Base-by-base conservation (phyloP, 2,113 vertebrate genomes). In the Myiagra hebetior region DNA sequence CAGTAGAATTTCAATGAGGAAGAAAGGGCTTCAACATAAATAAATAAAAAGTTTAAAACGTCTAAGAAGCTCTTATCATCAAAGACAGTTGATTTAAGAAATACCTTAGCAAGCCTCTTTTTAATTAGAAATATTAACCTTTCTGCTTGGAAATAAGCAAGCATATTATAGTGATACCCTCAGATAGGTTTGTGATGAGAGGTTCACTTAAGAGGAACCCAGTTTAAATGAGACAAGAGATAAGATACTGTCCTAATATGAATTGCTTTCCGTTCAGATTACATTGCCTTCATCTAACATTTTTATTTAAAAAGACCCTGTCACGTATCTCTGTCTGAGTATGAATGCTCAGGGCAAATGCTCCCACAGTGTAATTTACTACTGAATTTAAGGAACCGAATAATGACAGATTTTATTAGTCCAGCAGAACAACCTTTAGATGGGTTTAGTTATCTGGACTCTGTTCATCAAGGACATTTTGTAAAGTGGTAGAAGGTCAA, bases 81-180 rank as follows among this genome's bases (percentile, higher is more conserved):
- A 91, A 93, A 77, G 55, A 30, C 15, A 85, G 72, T 62, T 67
- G 50, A 83, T 91, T 90, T 80, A 62, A 95, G 56, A 93, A 94
- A 95, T 67, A 76, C 39, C 62, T 80, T 83, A 77, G 75, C 19
- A 53, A 90, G 72, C 31, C 27, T 85, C 52, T 89, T 95, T 77
- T 63, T 88, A 93, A 94, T 97, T 88, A 95, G 50, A 91, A 95
- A 80, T 90, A 92, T 79, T 95, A 97, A 95, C 74, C 81, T 96
- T 96, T 93, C 85, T 74, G 46, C 56, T 82, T 78, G 56, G 56
- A 94, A 96, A 95, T 81, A 86, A 85, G 64, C 33, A 82, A 7
- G 6, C 18, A 31, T 37, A 65, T 76, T 67, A 67, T 2, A 57
- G 59, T 12, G 53, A 86, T 84, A 93, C 22, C 81, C 42, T 93